Base-by-base conservation (phyloP, 2,797 vertebrate species). In the Eptatretus atami region DNA sequence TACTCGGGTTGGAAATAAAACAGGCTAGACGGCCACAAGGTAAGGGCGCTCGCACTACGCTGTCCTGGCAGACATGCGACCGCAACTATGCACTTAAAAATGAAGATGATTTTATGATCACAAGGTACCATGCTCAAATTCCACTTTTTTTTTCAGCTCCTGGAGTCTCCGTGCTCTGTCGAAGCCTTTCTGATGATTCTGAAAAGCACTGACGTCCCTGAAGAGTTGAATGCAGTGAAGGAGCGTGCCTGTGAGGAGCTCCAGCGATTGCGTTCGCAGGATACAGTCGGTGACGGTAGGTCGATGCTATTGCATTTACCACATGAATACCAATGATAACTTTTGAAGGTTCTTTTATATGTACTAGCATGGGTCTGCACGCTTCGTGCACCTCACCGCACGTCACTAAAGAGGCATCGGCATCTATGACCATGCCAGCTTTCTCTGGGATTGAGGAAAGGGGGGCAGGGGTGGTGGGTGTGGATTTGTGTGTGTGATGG, bases 131-230 rank as follows among this genome's bases (percentile, higher is more conserved):
- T 67, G 66, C 25, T 65, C 65, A n/a, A 54, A 14, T 31, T 1
- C 67, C 53, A 55, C 66, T 69, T 66, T 65, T 53, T 25, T 63
- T 71, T 72, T 66, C 70, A 98, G 92, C 90, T 98, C 67, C 81
- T 78, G 69, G 90, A 98, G 78, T 83, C 84, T 65, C 92, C 84
- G 78, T 95, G 86, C 75, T 92, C 88, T 76, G 95, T 94, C 66
- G 92, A 98, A 81, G 90, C 92, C 77, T 98, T 98, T 75, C 83
- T 98, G 86, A 98, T 86, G 77, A 87, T 95, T 76, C 79, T 98
- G 76, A 98, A 95, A 76, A 75, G 96, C 77, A 92, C 84, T 63
- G 85, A 96, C 77, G 85, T 83, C 70, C 75, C 80, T 53, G 68
- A 80, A 14, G 92, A 98, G 72, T 76, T 98, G 70, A 88, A 96